phyloP scores from a whole-genome alignment of 2,888 invertebrate species.

The Troides aeacus region DNA sequence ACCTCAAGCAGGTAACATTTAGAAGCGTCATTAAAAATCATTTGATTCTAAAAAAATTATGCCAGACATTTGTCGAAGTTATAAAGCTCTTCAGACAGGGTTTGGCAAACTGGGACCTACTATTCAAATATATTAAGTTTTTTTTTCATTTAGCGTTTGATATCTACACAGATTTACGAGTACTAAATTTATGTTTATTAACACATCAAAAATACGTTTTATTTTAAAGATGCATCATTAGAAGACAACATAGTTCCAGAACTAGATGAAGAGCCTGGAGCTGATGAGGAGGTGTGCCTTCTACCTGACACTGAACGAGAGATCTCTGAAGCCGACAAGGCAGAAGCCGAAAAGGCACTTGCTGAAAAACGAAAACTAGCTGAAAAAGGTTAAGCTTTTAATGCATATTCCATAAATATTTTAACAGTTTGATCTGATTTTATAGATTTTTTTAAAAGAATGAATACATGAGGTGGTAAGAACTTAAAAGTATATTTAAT shows the following conservation, averaged over 20 bases:
- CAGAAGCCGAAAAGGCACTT: conserved; percentile 75
- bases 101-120: too few relatives aligned
- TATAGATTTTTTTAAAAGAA: too few relatives aligned
- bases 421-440: too few relatives aligned
- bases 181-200: too few relatives aligned
- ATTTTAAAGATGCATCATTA: conserved; percentile 27
- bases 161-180: too few relatives aligned
- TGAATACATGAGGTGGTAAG: too few relatives aligned
- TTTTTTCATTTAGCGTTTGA: too few relatives aligned
- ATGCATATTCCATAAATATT: too few relatives aligned
- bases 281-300: conserved; percentile 84
- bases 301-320: conserved; percentile 85
- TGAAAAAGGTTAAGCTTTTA: conserved; percentile 36
- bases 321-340: conserved; percentile 84
- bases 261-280: conserved; percentile 79
- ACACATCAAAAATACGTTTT: background rate
- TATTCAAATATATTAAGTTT: too few relatives aligned
- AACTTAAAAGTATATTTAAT: background rate
- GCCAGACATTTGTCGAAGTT: background rate
- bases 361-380: conserved; percentile 70
- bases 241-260: conserved; percentile 51
- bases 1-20: conserved; percentile 39
- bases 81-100: too few relatives aligned
- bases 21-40: background rate
- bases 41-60: background rate